phyloP scores from a whole-genome alignment of 2,888 invertebrate genomes.

The Beris morrisii region DNA sequence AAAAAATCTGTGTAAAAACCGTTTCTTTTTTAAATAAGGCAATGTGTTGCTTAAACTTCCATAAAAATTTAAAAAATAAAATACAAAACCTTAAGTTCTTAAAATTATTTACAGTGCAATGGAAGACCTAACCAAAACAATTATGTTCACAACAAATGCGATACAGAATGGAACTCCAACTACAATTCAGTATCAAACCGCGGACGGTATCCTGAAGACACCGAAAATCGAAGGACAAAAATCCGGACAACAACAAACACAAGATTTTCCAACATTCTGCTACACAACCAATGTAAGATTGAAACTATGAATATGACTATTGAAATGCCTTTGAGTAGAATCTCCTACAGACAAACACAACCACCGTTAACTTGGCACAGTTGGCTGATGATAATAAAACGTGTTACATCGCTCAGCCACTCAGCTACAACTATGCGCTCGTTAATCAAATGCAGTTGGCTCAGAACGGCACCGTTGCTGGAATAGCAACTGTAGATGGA shows the following conservation, averaged over 20 bases:
- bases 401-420: slow-evolving; percentile 75
- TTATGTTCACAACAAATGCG: slow-evolving; percentile 65
- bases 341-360: slow-evolving; percentile 53
- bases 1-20: too few species aligned
- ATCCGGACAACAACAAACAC: slow-evolving; percentile 50
- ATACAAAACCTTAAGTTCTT: too few species aligned
- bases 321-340: slow-evolving; percentile 44
- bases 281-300: slow-evolving; percentile 58
- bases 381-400: slow-evolving; percentile 68
- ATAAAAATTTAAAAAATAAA: too few species aligned
- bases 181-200: slow-evolving; percentile 69
- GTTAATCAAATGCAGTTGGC: slow-evolving; percentile 85
- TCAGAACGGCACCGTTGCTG: slow-evolving; percentile 59
- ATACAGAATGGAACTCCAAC: slow-evolving; percentile 65
- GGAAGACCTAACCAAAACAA: slow-evolving; percentile 55
- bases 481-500: slow-evolving; percentile 55
- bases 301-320: not conserved
- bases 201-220: slow-evolving; percentile 65
- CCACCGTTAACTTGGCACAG: slow-evolving; percentile 71
- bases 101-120: slow-evolving; percentile 40
- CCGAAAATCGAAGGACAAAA: slow-evolving; percentile 64
- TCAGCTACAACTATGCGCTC: slow-evolving; percentile 76
- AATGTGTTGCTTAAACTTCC: too few species aligned
- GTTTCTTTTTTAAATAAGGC: too few species aligned
- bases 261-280: slow-evolving; percentile 72